Percentiles rank a stretch among this genome's conserved stretches.
Conservation (phyloP, 2,113 vertebrate species). For the Coturnix japonica region DNA sequence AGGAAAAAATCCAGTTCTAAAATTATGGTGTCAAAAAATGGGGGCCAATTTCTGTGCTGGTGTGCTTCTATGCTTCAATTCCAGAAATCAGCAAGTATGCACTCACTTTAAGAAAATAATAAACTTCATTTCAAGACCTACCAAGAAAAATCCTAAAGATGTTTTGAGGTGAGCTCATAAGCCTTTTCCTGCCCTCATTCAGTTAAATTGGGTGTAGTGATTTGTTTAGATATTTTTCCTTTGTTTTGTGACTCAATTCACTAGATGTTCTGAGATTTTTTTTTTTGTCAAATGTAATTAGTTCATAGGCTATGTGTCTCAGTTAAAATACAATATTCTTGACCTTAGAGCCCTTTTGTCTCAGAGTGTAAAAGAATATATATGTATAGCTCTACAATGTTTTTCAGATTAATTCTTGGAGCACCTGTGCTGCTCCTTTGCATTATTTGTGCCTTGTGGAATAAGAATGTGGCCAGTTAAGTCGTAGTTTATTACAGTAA, state of each 20-base stretch:
- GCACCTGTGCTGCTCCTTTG: slow-evolving; percentile 49
- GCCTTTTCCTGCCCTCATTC: background rate
- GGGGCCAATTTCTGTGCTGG: background rate
- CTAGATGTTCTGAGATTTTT: slow-evolving; percentile 46
- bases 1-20: background rate
- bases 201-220: background rate
- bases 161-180: background rate
- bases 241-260: background rate
- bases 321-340: slow-evolving; percentile 47
- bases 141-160: background rate
- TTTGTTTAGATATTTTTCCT: background rate
- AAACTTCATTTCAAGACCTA: background rate
- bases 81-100: background rate
- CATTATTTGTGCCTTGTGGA: slow-evolving; percentile 34
- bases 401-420: slow-evolving; percentile 61
- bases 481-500: slow-evolving; percentile 51
- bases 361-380: slow-evolving; percentile 29
- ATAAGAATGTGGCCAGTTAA: slow-evolving; percentile 39
- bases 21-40: background rate
- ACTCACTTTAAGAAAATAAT: background rate
- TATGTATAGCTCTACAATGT: slow-evolving; percentile 17
- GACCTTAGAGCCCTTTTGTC: slow-evolving; percentile 13
- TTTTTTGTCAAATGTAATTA: slow-evolving; percentile 6
- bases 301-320: background rate
- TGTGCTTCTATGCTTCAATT: too few species aligned